Percentiles rank a stretch among this genome's conserved stretches.
Conservation (phyloP, 2,797 vertebrate species). For the Pempheris klunzingeri region DNA sequence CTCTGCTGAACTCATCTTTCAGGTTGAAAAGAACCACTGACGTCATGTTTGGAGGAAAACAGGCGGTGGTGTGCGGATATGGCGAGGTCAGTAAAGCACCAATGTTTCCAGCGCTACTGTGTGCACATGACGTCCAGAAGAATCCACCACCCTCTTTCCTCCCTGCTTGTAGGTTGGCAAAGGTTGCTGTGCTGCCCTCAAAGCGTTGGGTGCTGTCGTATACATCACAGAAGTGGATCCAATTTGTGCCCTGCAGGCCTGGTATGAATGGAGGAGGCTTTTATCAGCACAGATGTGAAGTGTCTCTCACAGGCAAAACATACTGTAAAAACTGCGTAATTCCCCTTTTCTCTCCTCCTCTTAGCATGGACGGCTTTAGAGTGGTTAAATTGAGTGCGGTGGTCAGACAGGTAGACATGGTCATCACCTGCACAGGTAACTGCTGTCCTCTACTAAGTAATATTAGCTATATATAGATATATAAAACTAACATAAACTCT, state of each 20-base stretch:
- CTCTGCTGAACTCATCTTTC: constrained; percentile 23
- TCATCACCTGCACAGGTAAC: constrained; percentile 96
- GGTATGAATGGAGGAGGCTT: constrained; percentile 83
- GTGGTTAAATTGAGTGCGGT: constrained; percentile 92
- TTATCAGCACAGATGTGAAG: constrained; percentile 28
- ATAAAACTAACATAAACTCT: neutral
- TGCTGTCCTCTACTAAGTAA: neutral
- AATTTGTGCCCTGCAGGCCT: constrained; percentile 95
- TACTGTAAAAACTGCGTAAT: constrained; percentile 16
- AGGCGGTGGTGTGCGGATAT: constrained; percentile 92
- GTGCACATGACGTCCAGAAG: neutral
- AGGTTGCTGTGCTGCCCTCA: constrained; percentile 93
- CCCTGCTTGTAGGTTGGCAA: constrained; percentile 90
- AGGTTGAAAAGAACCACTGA: constrained; percentile 93
- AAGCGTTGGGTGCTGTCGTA: constrained; percentile 92
- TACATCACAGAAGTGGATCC: constrained; percentile 95
- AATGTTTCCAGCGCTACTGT: neutral
- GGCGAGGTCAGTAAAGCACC: constrained; percentile 89
- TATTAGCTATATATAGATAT: neutral
- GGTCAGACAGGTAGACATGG: constrained; percentile 91
- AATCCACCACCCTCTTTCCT: neutral
- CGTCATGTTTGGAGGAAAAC: constrained; percentile 95
- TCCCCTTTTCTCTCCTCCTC: neutral
- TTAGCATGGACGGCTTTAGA: constrained; percentile 96
- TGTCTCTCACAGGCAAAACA: constrained; percentile 15